A percentile compares a stretch with the other conserved stretches of the same genome.
Evolutionary conservation across 2,113 vertebrate species (phyloP).

Genomic region (Podarcis cretensis): DNA sequence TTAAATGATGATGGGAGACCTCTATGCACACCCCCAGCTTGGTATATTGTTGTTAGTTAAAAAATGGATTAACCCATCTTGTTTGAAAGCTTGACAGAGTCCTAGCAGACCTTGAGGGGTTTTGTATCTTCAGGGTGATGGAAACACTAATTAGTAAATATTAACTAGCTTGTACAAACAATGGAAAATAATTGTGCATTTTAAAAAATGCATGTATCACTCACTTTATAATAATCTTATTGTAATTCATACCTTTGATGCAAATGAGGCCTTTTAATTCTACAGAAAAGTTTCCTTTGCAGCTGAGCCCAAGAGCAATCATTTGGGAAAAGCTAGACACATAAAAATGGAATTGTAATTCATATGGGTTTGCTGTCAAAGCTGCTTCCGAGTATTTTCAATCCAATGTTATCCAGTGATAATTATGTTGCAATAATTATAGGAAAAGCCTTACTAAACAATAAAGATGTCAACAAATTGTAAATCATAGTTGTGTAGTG

Average conservation of each 20-base stretch:
- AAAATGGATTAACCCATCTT: not conserved
- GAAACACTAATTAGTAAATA: slow-evolving; percentile 8
- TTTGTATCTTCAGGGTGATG: not conserved
- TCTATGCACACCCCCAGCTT: not conserved
- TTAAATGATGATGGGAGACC: no score
- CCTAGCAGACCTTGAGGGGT: not conserved
- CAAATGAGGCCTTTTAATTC: not conserved
- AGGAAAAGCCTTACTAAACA: not conserved
- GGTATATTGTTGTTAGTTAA: not conserved
- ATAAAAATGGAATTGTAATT: not conserved
- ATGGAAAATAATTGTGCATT: not conserved
- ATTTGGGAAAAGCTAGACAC: not conserved
- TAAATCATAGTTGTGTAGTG: not conserved
- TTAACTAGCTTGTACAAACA: not conserved
- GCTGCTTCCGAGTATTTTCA: not conserved
- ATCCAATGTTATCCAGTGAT: not conserved
- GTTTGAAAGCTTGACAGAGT: not conserved
- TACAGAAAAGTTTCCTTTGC: not conserved
- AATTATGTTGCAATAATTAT: not conserved
- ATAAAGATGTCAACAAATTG: not conserved
- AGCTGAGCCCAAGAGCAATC: not conserved
- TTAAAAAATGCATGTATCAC: not conserved
- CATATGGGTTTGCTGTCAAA: not conserved
- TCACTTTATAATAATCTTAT: not conserved
- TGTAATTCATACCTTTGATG: not conserved